Evolutionary conservation across 2,113 vertebrate species (phyloP).

Genomic region (Pionites leucogaster): DNA sequence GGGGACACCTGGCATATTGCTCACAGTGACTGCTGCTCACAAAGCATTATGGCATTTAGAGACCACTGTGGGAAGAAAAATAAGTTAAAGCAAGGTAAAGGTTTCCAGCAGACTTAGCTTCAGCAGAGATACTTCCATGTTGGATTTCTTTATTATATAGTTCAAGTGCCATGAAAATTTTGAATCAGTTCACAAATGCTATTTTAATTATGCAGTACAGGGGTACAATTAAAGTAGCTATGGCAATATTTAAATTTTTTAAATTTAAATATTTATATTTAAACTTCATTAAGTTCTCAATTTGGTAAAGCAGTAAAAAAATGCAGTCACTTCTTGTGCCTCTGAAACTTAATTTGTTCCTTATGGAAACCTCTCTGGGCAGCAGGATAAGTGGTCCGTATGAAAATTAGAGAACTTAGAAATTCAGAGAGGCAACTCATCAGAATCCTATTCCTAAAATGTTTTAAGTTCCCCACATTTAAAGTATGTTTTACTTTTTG

Average conservation of each 20-base stretch:
- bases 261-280: background rate
- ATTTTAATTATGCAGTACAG: background rate
- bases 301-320: background rate
- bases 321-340: background rate
- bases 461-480: background rate
- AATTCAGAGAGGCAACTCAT: background rate
- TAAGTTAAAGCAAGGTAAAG: background rate
- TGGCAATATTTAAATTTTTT: background rate
- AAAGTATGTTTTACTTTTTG: background rate
- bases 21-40: constrained; percentile 81
- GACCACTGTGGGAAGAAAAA: constrained; percentile 68
- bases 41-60: constrained; percentile 85
- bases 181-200: background rate
- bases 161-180: background rate
- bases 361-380: background rate
- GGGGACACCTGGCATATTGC: constrained; percentile 82
- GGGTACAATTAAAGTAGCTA: background rate
- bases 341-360: background rate
- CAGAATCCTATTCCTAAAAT: background rate
- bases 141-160: background rate
- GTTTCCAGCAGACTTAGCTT: background rate
- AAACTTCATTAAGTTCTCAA: background rate
- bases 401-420: background rate
- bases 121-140: background rate
- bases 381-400: background rate